A percentile compares a stretch with the other conserved stretches of the same genome.
Evolutionary conservation across 2,797 vertebrate species (phyloP).

Genomic region (Ctenopoma kingsleyae): DNA sequence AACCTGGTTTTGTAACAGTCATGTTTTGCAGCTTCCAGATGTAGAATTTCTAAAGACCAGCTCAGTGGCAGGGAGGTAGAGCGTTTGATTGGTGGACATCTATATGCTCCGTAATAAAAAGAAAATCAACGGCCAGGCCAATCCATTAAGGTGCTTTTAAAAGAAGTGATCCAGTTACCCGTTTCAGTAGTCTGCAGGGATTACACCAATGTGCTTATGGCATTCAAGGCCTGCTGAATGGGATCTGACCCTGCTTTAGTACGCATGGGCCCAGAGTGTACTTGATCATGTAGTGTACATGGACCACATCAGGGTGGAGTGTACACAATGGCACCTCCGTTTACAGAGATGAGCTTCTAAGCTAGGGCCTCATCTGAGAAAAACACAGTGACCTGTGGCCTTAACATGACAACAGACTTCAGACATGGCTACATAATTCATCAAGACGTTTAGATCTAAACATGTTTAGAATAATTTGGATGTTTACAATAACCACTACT

Average conservation of each 20-base stretch:
- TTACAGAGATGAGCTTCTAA: constrained; percentile 4
- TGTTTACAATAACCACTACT: background rate
- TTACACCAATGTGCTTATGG: constrained; percentile 90
- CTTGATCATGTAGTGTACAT: constrained; percentile 67
- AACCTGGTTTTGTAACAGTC: constrained; percentile 67
- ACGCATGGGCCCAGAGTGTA: constrained; percentile 67
- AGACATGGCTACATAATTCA: constrained; percentile 6
- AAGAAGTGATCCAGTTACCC: constrained; percentile 90
- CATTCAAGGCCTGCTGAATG: constrained; percentile 81
- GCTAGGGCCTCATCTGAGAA: constrained; percentile 1
- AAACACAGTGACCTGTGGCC: background rate
- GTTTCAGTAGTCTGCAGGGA: constrained; percentile 87
- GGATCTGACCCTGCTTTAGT: constrained; percentile 80
- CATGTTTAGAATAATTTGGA: background rate
- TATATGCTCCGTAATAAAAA: constrained; percentile 78
- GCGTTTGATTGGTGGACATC: constrained; percentile 71
- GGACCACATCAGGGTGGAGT: constrained; percentile 52
- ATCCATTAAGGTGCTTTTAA: constrained; percentile 90
- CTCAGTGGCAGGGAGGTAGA: constrained; percentile 45
- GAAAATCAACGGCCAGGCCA: constrained; percentile 83
- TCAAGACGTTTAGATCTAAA: background rate
- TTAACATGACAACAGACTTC: background rate
- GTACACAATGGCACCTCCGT: constrained; percentile 26
- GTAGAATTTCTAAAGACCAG: constrained; percentile 51
- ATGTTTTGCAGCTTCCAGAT: constrained; percentile 64